Conservation (phyloP, 2,113 vertebrate species). For the Ictidomys tridecemlineatus region DNA sequence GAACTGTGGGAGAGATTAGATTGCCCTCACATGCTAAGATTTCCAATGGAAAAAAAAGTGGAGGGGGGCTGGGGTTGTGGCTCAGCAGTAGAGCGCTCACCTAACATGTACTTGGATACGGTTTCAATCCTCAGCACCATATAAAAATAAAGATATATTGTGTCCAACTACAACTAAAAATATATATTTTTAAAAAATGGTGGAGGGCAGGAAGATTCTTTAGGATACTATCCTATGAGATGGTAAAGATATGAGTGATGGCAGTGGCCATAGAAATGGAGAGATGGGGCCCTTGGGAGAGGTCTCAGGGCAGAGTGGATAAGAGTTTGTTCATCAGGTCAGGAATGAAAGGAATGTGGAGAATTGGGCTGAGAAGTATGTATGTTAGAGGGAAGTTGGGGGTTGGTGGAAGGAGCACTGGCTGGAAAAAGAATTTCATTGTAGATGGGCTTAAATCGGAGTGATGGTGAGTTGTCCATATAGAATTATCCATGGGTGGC, state of each 20-base stretch:
- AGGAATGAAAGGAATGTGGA: neutral
- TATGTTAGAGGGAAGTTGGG: neutral
- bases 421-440: neutral
- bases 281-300: neutral
- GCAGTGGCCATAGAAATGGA: neutral
- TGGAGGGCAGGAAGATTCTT: neutral
- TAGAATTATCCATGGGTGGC: neutral
- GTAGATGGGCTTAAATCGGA: neutral
- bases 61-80: too few species aligned
- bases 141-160: too few species aligned
- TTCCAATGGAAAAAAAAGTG: neutral
- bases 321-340: neutral
- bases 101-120: too few species aligned
- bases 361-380: neutral
- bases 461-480: neutral
- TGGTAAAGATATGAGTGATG: neutral
- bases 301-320: neutral
- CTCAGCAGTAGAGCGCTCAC: too few species aligned
- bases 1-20: neutral
- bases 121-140: too few species aligned
- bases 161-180: too few species aligned
- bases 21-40: neutral
- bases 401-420: neutral
- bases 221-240: neutral
- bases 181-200: too few species aligned